Base-by-base conservation (phyloP, 2,888 invertebrate species). In the Malachius bipustulatus region DNA sequence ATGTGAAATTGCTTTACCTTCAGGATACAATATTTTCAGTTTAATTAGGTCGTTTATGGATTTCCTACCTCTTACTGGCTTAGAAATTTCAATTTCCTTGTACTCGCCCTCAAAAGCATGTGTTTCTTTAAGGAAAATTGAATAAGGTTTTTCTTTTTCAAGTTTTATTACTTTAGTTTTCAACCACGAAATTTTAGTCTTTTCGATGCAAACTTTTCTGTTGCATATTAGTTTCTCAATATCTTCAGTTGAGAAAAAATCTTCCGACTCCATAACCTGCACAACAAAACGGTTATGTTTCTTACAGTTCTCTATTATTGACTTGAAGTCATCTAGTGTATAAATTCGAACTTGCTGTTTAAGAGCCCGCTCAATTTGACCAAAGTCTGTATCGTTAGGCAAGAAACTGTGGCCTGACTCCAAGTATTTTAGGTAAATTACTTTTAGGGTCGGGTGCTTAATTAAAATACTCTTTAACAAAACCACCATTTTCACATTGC, bases 361-460 rank as follows among this genome's bases (percentile, higher is more conserved):
- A 12, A 47, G 33, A 26, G 44, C 41, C 33, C 39, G 41, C 26
- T 49, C 44, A 14, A 47, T 42, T 28, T 49, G 45, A 16, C 44
- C 45, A 40, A 46, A 49, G 14, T 49, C 39, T 8, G 38, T 36
- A 32, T 49, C 45, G 28, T 47, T 46, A n/a, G 42, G 48, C 13
- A 49, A 33, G 30, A 44, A 48, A 32, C 38, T 47, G 29, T 49
- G 48, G 2, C 46, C 48, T 26, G 45, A 44, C 26, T 39, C 38
- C n/a, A 47, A 32, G 42, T 45, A 47, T 35, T 34, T 36, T 12
- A 47, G 16, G 12, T 29, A 31, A 14, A 47, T 47, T 14, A 16
- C 30, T 36, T 43, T 26, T 4, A 46, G 34, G 10, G 30, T 16
- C 13, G 31, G 8, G 37, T 43, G 40, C 38, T 42, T 41, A 26